A percentile compares a stretch with the other conserved stretches of the same genome.
Evolutionary conservation across 2,797 vertebrate genomes (phyloP).

Genomic region (Syndactyla subalaris): DNA sequence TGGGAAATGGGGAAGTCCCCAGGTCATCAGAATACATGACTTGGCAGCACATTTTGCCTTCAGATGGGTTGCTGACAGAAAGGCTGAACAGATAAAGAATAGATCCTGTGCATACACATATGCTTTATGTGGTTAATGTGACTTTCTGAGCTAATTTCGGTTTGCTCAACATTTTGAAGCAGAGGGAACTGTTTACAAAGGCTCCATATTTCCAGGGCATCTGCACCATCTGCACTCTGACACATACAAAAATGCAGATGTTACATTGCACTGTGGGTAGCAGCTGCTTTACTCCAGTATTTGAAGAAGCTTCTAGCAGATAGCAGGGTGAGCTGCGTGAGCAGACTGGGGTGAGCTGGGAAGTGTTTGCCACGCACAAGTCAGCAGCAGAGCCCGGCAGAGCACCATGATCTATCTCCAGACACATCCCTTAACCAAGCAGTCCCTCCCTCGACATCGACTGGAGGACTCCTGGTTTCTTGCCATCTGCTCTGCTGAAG

Average conservation of each 20-base stretch:
- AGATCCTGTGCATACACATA: neutral
- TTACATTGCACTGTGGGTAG: neutral
- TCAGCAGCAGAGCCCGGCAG: neutral
- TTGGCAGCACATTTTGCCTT: constrained; percentile 37
- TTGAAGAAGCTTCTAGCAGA: neutral
- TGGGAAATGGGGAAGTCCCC: constrained; percentile 52
- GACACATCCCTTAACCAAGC: neutral
- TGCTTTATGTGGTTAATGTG: neutral
- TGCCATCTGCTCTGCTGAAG: neutral
- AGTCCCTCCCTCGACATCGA: rapidly evolving
- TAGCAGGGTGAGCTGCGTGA: neutral
- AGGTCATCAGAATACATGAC: constrained; percentile 34
- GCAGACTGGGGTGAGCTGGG: neutral
- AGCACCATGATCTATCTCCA: neutral
- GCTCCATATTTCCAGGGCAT: neutral
- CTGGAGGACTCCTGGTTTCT: neutral
- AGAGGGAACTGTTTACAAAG: neutral
- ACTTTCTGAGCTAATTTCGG: neutral
- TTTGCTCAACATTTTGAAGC: constrained; percentile 2
- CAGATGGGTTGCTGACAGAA: constrained; percentile 21
- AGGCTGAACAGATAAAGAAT: constrained; percentile 1
- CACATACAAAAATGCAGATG: neutral
- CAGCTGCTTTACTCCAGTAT: neutral
- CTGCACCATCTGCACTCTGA: neutral
- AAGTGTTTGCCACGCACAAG: neutral